Evolutionary conservation across 2,888 invertebrate genomes (phyloP).

Genomic region (Eudasyphora cyanicolor): DNA sequence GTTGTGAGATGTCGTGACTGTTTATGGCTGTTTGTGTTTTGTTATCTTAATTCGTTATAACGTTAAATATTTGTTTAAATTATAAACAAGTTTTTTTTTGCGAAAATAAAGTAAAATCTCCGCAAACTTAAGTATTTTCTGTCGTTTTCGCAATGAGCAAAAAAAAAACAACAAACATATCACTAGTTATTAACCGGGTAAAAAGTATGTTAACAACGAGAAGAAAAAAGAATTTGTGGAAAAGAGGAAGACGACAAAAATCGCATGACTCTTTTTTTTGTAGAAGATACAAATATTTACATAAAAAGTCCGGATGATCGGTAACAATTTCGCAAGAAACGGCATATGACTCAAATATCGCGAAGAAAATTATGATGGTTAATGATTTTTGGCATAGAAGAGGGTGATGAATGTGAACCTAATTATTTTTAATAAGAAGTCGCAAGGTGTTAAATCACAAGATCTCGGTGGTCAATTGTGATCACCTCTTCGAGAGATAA

Average conservation of each 20-base stretch:
- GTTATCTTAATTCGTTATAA: constrained; percentile 27
- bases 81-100: constrained; percentile 42
- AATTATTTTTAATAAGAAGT: not conserved
- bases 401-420: not conserved
- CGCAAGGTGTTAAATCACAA: too few species aligned
- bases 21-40: not conserved
- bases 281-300: not conserved
- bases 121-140: not conserved
- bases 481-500: too few species aligned
- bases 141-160: not conserved
- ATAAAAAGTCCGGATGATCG: not conserved
- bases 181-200: not conserved
- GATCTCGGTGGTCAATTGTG: too few species aligned
- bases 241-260: not conserved
- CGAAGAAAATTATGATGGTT: not conserved
- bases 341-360: not conserved
- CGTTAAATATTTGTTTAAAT: constrained; percentile 52
- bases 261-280: not conserved
- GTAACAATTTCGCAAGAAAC: not conserved
- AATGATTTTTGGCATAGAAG: not conserved
- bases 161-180: not conserved
- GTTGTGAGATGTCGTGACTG: not conserved
- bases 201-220: not conserved
- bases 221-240: not conserved
- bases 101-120: not conserved